Evolutionary conservation across 2,888 invertebrate genomes (phyloP).

Genomic region (Flexamia atlantica): DNA sequence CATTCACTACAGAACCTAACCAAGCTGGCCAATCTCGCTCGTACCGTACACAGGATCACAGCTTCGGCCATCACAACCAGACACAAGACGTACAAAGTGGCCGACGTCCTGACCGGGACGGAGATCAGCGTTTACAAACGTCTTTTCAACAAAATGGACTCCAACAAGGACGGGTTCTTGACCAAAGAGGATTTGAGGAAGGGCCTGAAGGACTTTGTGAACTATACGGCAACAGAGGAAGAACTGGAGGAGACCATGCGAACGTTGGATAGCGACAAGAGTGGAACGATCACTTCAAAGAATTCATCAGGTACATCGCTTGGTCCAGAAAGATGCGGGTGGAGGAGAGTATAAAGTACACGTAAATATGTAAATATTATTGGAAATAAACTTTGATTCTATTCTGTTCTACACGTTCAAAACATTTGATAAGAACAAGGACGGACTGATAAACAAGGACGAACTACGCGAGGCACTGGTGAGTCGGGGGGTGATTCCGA

Average conservation of each 20-base stretch:
- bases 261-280: conserved; percentile 59
- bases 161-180: conserved; percentile 64
- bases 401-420: conserved; percentile 60
- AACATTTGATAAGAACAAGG: conserved; percentile 59
- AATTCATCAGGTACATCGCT: conserved; percentile 59
- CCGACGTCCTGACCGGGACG: conserved; percentile 42
- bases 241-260: conserved; percentile 59
- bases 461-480: conserved; percentile 52
- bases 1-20: background rate
- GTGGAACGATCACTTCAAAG: conserved; percentile 47
- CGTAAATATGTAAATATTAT: no score
- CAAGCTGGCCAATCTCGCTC: background rate
- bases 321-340: conserved; percentile 51
- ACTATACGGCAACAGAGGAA: conserved; percentile 55
- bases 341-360: conserved; percentile 58
- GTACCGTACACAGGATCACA: background rate
- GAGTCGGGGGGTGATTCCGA: conserved; percentile 39
- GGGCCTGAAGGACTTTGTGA: conserved; percentile 58
- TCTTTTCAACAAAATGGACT: conserved; percentile 62
- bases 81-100: background rate
- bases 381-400: no score
- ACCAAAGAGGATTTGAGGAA: conserved; percentile 60
- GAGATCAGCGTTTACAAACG: conserved; percentile 56
- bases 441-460: conserved; percentile 60
- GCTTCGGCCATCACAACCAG: background rate